Evolutionary conservation across 53 echinoderm and acorn worm species (phyloP).

Genomic region (Luidia sarsii): DNA sequence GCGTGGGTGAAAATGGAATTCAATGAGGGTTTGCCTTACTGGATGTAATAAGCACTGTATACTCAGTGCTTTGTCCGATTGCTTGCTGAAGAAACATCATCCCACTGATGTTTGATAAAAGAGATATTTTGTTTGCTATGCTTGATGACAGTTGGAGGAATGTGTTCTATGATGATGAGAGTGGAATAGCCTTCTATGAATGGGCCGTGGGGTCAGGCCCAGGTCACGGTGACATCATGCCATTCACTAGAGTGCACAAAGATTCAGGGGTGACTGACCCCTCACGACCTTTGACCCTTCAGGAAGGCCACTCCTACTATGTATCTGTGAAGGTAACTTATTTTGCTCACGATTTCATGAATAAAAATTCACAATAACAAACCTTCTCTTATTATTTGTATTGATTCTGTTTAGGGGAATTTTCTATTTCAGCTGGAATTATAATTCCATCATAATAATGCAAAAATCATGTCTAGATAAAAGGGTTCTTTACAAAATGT

Average conservation of each 20-base stretch:
- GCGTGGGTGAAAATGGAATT: background rate
- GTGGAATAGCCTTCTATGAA: slow-evolving; percentile 46
- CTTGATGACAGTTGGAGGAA: slow-evolving; percentile 22
- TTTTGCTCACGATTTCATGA: background rate
- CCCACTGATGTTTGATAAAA: background rate
- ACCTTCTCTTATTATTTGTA: background rate
- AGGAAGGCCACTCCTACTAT: slow-evolving; percentile 52
- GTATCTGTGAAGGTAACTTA: slow-evolving; percentile 37
- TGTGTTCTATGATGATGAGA: slow-evolving; percentile 15
- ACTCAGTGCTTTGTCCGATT: too few species aligned
- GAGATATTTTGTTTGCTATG: background rate
- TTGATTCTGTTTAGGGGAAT: background rate
- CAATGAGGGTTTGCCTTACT: too few species aligned
- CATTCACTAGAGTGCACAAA: slow-evolving; percentile 10
- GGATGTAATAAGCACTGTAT: too few species aligned
- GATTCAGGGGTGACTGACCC: slow-evolving; percentile 15
- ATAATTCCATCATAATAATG: too few species aligned
- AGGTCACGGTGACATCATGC: slow-evolving; percentile 47
- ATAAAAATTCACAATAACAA: background rate
- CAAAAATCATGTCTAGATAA: too few species aligned
- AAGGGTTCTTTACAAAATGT: background rate
- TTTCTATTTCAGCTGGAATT: background rate
- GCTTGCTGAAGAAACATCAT: background rate
- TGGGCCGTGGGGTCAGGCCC: slow-evolving; percentile 45
- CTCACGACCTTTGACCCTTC: slow-evolving; percentile 16